Conservation (phyloP, 2,113 vertebrate genomes). For the Megatriorchis doriae region DNA sequence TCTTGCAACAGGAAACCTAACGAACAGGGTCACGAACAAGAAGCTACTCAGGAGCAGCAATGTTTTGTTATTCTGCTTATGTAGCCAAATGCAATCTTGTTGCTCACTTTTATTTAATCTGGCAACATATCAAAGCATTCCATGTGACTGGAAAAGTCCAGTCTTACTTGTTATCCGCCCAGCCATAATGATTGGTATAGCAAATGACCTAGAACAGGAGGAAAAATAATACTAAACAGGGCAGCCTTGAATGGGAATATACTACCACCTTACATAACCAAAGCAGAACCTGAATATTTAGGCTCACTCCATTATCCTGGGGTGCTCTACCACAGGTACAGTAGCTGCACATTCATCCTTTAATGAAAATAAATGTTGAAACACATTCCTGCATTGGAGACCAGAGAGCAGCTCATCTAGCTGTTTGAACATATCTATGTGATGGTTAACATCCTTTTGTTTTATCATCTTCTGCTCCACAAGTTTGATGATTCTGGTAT, state of each 20-base stretch:
- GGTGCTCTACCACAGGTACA: background rate
- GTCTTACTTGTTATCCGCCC: background rate
- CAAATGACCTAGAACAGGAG: background rate
- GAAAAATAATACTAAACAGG: background rate
- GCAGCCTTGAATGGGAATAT: background rate
- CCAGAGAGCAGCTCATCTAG: background rate
- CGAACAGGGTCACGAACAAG: fast-evolving
- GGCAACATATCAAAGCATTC: background rate
- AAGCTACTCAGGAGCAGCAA: background rate
- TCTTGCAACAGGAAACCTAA: background rate
- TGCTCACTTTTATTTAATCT: background rate
- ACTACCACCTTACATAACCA: background rate
- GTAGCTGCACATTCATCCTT: background rate
- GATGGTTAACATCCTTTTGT: background rate
- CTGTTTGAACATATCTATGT: background rate
- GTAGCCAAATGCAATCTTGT: background rate
- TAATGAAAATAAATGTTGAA: background rate
- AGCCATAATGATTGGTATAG: background rate
- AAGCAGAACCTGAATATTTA: background rate
- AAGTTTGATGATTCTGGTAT: background rate
- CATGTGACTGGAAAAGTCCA: background rate
- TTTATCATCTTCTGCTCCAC: background rate
- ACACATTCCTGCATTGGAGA: background rate
- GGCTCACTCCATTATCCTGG: background rate
- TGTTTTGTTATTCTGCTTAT: background rate